Evolutionary conservation across 1,140 invertebrate genomes (phyloP), one percentile per base, ranked within the genome.

Genomic region (Lasaia peninsularis): DNA sequence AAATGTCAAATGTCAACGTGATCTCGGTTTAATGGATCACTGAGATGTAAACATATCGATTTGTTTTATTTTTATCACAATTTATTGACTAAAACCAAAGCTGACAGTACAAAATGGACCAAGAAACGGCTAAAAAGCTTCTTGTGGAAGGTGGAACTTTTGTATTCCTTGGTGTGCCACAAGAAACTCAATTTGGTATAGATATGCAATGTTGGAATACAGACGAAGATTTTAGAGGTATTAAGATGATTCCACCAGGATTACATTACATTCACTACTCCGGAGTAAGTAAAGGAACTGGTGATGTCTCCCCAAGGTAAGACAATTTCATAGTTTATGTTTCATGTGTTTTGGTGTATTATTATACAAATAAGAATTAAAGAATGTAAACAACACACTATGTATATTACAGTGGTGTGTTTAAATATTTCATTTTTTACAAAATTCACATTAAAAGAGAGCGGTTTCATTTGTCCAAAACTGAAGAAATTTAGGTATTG

Each of bases 221-320:
- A n/a, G 97, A 94, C 4, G 93, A 95, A 60, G 96, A 96, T 80
- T 99, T 99, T 85, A 93, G 94, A 62, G 98, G 98, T 11, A 92
- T 99, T 33, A 99, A 99, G 92, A 98, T 99, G 97, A 99, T 99
- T 64, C 98, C 98, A 1, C 96, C 97, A 11, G 98, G 98, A 14
- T 86, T 99, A 56, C 98, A 99, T 89, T 99, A 96, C 80, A 90
- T 99, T 7, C 96, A 97, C 88, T 98, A 96, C 79, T 98, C 96
- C 60, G 86, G 90, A 53, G 77, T 83, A 1, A 91, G 88, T 59
- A 89, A 91, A 62, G 81, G 80, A n/a, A 75, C 71, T 33, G 75
- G 74, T 6, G 77, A 82, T 55, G 59, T 80, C 10, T 72, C 75
- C 16, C 71, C 71, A 24, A 72, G 79, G 79, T 80, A 69, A 64